These are phyloP conservation scores for Pachypsylla venusta DNA, from an alignment of 1,140 invertebrate genomes.

Conservation along the genomic window DNA sequence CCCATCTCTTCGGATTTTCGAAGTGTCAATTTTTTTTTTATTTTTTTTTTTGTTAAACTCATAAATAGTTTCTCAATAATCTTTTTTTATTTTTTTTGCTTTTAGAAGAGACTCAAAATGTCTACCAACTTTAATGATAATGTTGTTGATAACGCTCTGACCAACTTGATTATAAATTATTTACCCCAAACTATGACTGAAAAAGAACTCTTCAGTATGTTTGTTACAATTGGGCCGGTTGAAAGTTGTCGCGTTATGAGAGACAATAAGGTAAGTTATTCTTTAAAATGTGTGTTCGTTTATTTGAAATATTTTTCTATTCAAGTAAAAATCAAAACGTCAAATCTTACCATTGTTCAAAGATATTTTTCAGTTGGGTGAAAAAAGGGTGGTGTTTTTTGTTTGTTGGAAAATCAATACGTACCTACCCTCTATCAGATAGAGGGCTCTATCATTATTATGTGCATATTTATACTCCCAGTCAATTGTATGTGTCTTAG, in stretches of 20 bases:
- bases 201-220: conserved; percentile 75
- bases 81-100: conserved; percentile 33
- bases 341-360: no score
- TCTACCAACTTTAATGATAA: neutral
- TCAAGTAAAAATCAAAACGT: no score
- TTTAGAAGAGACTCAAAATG: conserved; percentile 26
- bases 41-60: neutral
- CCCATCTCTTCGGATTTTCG: no score
- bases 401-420: no score
- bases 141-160: conserved; percentile 33
- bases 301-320: no score
- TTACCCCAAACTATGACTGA: conserved; percentile 85
- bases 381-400: no score
- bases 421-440: no score
- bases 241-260: conserved; percentile 84
- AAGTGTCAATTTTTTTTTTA: neutral
- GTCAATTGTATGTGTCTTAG: no score
- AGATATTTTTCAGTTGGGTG: no score
- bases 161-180: conserved; percentile 91
- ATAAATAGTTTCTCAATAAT: neutral
- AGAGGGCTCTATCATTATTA: no score
- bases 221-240: conserved; percentile 69
- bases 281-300: no score
- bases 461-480: no score
- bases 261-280: conserved; percentile 63